Evolutionary conservation across 92 coral and sea anemone genomes (phyloP).

Genomic region (Anthopleura xanthogrammica): DNA sequence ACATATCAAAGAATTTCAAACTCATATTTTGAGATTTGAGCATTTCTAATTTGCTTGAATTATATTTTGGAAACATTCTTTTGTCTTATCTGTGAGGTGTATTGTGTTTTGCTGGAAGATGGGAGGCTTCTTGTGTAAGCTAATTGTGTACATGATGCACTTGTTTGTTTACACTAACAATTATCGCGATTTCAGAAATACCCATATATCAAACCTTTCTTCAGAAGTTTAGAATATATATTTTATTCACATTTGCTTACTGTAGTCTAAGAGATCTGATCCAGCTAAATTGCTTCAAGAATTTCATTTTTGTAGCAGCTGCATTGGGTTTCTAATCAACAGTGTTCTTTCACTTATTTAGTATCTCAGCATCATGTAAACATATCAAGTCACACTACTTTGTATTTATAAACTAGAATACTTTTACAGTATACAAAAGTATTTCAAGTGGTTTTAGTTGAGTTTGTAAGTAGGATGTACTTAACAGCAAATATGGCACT

Average conservation of each 20-base stretch:
- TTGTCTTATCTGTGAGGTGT: background rate
- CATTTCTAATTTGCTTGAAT: background rate
- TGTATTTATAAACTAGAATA: background rate
- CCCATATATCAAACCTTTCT: background rate
- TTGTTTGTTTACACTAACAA: background rate
- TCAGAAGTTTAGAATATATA: background rate
- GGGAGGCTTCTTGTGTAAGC: background rate
- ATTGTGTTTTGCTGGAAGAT: background rate
- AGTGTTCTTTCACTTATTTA: background rate
- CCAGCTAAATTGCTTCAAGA: background rate
- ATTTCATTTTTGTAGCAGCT: conserved; percentile 5
- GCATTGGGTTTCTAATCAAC: conserved; percentile 2
- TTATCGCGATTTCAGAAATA: background rate
- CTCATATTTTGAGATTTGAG: background rate
- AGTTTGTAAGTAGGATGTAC: conserved; percentile 5
- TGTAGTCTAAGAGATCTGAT: background rate
- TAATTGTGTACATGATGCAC: background rate
- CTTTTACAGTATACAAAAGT: background rate
- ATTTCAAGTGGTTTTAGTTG: background rate
- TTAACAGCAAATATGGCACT: background rate
- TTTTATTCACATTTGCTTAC: background rate
- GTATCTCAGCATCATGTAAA: background rate
- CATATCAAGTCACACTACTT: background rate
- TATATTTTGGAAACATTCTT: background rate
- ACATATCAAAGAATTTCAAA: background rate